Evolutionary conservation across 2,113 vertebrate species (phyloP), one percentile per base, ranked within the genome.

Genomic region (Leptosomus discolor): DNA sequence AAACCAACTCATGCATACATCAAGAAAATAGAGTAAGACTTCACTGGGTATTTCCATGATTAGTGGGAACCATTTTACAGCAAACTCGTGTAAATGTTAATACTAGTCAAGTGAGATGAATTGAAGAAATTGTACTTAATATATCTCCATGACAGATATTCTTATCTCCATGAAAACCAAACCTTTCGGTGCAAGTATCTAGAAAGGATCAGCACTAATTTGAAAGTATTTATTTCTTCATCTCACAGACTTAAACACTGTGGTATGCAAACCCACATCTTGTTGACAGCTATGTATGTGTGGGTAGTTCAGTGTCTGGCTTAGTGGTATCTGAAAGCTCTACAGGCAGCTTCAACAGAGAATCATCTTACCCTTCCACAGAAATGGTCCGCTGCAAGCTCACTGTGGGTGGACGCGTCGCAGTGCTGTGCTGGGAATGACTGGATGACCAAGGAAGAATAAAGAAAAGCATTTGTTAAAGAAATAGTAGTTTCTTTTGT

Each of bases 391-490:
- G 56, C 74, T 98, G 98, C 63, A 98, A 98, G 94, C 97, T 98
- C 98, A 98, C 97, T 37, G 98, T 98, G 96, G 98, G 98, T 43
- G 98, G 98, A 73, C 98, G 98, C 1, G 97, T 98, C 91, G 97
- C 97, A 70, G 98, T 98, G 95, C 98, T 98, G 95, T 98, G 98
- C 96, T 98, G 98, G 93, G 98, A 98, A 94, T 98, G 98, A 98
- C 98, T 98, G 92, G 17, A 84, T 11, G 37, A 60, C 84, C 95
- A 96, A 94, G 87, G 94, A 68, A 98, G 94, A 97, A 96, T 51
- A 97, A 88, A 97, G 89, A 96, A 81, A 96, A 89, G 36, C 53
- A 82, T 92, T 88, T 45, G 90, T 96, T 96, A 97, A 93, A 82
- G 37, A 74, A 78, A 54, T 5, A 65, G 6, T 50, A 46, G 2